Base-by-base conservation (phyloP, 1,140 invertebrate species). In the Oreohelix idahoensis region DNA sequence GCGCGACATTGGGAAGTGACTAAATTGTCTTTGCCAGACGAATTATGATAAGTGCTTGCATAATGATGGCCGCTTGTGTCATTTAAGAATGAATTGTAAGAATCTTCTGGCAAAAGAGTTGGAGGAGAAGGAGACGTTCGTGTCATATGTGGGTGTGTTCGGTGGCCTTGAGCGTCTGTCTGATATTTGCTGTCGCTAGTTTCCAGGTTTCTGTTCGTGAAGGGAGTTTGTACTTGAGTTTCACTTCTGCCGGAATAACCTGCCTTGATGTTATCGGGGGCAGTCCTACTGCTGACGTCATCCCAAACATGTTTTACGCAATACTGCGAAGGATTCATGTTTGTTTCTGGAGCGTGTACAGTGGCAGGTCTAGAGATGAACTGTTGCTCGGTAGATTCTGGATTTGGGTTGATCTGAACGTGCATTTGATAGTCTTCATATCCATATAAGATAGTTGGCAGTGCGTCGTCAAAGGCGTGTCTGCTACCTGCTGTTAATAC, bases 401-500 rank as follows among this genome's bases (percentile, higher is more conserved):
- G 4, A 23, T 8, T 58, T 13, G 11, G 10, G 39, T 35, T 78
- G 17, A 58, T 58, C 11, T 13, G 39, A 11, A 35, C 76, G n/a
- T 8, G 1, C 8, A 23, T 63, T n/a, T 35, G 26, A 8, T 53
- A 49, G 4, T 38, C 32, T 5, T 66, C 2, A 23, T 26, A 69
- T 5, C 77, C 77, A 42, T 79, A 79, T 0, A 79, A n/a, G 66
- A 79, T 69, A 35, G 53, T 66, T 29, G 23, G 53, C 1, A 53
- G 77, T 36, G 36, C 32, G 5, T 79, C 77, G 35, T 53, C 32
- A n/a, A 78, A 39, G 15, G n/a, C 11, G n/a, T 58, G 35, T 17
- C 8, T 35, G 17, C 38, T 29, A 26, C 35, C 32, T 8, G 11
- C 32, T 26, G 45, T 29, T 13, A 26, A 45, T 4, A 38, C n/a